Evolutionary conservation across 1,140 invertebrate genomes (phyloP).

Genomic region (Lepidurus apus): DNA sequence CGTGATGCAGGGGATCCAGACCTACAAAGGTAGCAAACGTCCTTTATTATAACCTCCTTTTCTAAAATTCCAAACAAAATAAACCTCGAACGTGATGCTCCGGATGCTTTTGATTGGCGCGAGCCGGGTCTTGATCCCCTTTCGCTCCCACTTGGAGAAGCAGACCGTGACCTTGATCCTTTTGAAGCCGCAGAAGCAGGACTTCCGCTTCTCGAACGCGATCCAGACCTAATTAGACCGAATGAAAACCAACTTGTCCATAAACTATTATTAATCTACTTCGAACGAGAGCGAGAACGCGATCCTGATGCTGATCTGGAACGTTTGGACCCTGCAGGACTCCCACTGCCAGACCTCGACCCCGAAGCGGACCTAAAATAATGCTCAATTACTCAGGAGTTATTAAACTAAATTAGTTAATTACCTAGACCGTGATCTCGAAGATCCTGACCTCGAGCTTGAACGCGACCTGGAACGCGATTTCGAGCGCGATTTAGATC

Average conservation of each 20-base stretch:
- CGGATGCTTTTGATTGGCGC: background rate
- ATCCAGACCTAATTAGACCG: constrained; percentile 40
- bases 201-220: constrained; percentile 39
- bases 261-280: constrained; percentile 38
- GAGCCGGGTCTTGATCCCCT: background rate
- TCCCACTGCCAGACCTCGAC: constrained; percentile 28
- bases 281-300: constrained; percentile 36
- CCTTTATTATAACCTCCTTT: background rate
- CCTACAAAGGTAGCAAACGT: background rate
- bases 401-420: background rate
- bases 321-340: constrained; percentile 6
- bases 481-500: constrained; percentile 37
- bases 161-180: constrained; percentile 41
- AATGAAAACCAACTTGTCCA: constrained; percentile 41
- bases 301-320: constrained; percentile 44
- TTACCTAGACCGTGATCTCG: constrained; percentile 37
- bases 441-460: constrained; percentile 34
- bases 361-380: constrained; percentile 29
- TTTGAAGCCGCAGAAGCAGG: constrained; percentile 37
- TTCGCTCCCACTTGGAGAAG: constrained; percentile 36
- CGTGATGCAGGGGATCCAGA: background rate
- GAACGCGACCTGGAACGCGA: constrained; percentile 37
- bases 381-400: background rate
- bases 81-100: background rate
- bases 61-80: background rate